These are phyloP conservation scores for Troides helena DNA, from an alignment of 2,888 invertebrate species.

Conservation along the genomic window DNA sequence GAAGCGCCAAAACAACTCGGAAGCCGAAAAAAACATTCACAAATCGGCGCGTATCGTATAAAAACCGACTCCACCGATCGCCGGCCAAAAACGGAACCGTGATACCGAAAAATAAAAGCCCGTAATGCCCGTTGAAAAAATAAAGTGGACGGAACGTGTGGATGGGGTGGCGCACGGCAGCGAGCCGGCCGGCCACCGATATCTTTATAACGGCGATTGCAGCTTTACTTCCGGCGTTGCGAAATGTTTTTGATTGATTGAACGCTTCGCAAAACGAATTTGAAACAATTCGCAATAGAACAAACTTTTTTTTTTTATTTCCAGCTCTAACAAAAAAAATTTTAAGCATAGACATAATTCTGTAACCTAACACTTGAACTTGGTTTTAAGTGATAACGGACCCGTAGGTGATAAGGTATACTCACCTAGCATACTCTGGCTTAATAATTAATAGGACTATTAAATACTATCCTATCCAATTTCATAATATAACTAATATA, in stretches of 20 bases:
- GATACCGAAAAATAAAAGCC: conserved; percentile 79
- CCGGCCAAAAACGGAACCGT: conserved; percentile 77
- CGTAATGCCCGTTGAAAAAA: conserved; percentile 71
- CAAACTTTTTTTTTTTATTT: not conserved
- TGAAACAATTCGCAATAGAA: not conserved
- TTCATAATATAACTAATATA: too few relatives aligned
- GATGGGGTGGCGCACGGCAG: conserved; percentile 43
- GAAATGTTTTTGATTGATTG: conserved; percentile 16
- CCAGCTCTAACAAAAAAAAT: too few relatives aligned
- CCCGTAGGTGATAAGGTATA: too few relatives aligned
- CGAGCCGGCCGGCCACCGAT: conserved; percentile 51
- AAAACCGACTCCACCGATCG: conserved; percentile 74
- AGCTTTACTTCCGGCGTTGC: conserved; percentile 11
- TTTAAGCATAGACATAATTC: too few relatives aligned
- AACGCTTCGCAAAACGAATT: not conserved
- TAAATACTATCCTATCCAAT: too few relatives aligned
- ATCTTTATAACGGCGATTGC: conserved; percentile 60
- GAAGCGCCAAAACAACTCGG: conserved; percentile 76
- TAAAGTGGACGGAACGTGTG: conserved; percentile 59
- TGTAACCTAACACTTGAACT: too few relatives aligned
- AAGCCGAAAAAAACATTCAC: conserved; percentile 69
- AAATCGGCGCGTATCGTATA: conserved; percentile 75
- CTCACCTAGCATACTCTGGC: too few relatives aligned
- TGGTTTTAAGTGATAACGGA: too few relatives aligned
- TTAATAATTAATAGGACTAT: too few relatives aligned